phyloP scores from a whole-genome alignment of 2,113 vertebrate genomes.

The Verasper variegatus region DNA sequence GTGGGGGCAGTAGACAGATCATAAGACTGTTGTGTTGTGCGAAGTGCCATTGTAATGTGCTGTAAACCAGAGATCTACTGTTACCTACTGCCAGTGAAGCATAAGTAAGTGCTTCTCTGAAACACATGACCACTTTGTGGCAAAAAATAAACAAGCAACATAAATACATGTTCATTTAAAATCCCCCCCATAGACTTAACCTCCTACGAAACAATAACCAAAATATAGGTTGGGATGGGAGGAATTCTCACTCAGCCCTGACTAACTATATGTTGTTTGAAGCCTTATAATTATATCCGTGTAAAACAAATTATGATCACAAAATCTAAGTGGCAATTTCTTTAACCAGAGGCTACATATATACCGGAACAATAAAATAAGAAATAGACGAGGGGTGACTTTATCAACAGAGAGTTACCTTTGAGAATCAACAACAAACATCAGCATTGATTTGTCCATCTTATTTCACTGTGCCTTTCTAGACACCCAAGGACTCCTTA shows the following conservation, averaged over 20 bases:
- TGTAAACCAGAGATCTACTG: constrained; percentile 27
- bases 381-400: too few species aligned
- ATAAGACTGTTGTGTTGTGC: constrained; percentile 20
- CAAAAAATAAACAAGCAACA: not conserved
- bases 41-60: constrained; percentile 34
- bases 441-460: not conserved
- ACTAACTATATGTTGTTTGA: not conserved
- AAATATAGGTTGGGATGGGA: not conserved
- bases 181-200: not conserved
- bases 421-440: not conserved
- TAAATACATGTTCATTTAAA: not conserved
- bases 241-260: not conserved
- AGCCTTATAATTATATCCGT: not conserved
- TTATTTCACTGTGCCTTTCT: too few species aligned
- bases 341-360: not conserved
- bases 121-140: not conserved
- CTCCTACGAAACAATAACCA: not conserved
- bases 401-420: not conserved
- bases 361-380: too few species aligned
- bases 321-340: not conserved
- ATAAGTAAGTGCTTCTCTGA: not conserved
- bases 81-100: constrained; percentile 1
- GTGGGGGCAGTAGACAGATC: constrained; percentile 79
- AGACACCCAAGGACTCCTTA: too few species aligned
- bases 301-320: not conserved